Evolutionary conservation across 2,113 vertebrate species (phyloP).

Genomic region (cat (Felis catus)): DNA sequence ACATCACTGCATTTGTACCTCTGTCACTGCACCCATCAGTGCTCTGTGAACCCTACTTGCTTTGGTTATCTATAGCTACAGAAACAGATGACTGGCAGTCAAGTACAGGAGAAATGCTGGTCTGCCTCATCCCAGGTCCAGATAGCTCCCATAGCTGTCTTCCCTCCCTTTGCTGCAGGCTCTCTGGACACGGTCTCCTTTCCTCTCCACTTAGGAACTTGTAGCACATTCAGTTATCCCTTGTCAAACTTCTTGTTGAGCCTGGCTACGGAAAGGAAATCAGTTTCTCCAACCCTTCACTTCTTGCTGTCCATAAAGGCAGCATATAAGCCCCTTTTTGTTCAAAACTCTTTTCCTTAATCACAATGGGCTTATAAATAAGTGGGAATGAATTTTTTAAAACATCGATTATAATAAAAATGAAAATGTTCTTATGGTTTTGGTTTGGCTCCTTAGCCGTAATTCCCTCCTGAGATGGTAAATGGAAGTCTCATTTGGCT

Average conservation of each 20-base stretch:
- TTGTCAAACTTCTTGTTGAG: background rate
- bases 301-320: background rate
- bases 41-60: background rate
- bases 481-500: background rate
- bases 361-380: background rate
- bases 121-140: background rate
- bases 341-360: background rate
- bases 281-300: background rate
- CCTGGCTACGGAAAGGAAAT: background rate
- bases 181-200: background rate
- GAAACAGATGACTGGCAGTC: background rate
- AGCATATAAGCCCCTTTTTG: background rate
- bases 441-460: background rate
- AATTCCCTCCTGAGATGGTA: background rate
- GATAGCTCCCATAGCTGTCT: background rate
- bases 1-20: background rate
- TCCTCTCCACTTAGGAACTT: background rate
- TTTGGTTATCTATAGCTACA: background rate
- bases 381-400: background rate
- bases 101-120: background rate
- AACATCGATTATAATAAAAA: background rate
- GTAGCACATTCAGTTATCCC: background rate
- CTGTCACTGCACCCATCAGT: background rate
- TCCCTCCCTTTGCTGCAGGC: background rate
- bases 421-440: background rate